Conservation (phyloP, 2,888 invertebrate species). For the Oithona nana region DNA sequence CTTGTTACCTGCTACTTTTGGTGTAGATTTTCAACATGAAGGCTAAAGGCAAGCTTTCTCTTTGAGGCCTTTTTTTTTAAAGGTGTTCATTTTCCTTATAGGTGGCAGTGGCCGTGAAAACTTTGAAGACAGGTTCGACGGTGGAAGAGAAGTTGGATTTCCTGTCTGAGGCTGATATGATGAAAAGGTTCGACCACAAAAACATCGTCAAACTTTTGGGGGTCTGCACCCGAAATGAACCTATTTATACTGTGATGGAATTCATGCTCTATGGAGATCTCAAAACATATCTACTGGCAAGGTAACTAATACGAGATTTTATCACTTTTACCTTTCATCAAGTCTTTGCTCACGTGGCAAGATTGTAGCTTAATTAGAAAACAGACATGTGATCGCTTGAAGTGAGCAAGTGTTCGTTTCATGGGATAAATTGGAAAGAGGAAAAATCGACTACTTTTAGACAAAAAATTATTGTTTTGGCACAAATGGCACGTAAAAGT, state of each 20-base stretch:
- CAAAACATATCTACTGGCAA: slow-evolving; percentile 64
- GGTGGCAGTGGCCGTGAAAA: slow-evolving; percentile 67
- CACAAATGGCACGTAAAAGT: too few relatives aligned
- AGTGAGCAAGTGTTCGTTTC: too few relatives aligned
- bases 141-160: slow-evolving; percentile 77
- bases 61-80: neutral
- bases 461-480: too few relatives aligned
- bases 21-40: too few relatives aligned
- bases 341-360: too few relatives aligned
- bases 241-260: slow-evolving; percentile 80
- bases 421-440: too few relatives aligned
- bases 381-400: too few relatives aligned
- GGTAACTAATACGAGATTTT: too few relatives aligned
- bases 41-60: neutral
- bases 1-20: too few relatives aligned
- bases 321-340: too few relatives aligned
- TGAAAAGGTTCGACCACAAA: slow-evolving; percentile 77
- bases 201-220: slow-evolving; percentile 68
- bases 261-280: slow-evolving; percentile 78
- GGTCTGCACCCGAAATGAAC: slow-evolving; percentile 66
- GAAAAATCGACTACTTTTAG: too few relatives aligned
- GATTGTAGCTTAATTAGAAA: too few relatives aligned
- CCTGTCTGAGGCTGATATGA: slow-evolving; percentile 74
- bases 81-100: slow-evolving; percentile 18
- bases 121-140: slow-evolving; percentile 58